Conservation (phyloP, 2,113 vertebrate genomes). For the Natator depressus region DNA sequence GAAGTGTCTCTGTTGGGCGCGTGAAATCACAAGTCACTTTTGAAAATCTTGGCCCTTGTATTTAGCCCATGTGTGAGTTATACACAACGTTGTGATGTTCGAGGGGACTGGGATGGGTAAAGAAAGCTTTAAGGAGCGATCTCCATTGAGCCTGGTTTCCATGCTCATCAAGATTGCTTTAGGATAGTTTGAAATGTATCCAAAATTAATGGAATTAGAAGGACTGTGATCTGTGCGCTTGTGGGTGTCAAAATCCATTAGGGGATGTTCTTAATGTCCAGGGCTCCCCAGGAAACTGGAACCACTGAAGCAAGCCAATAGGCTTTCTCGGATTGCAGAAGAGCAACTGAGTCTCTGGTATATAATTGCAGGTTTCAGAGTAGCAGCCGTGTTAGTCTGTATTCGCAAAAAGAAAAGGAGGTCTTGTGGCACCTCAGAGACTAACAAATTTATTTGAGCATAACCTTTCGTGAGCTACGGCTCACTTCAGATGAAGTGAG, state of each 20-base stretch:
- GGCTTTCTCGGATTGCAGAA: neutral
- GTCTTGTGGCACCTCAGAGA: no score
- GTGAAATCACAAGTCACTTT: conserved; percentile 36
- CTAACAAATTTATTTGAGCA: no score
- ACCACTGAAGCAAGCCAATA: neutral
- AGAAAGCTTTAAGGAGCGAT: neutral
- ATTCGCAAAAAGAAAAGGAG: no score
- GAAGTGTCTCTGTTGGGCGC: conserved; percentile 38
- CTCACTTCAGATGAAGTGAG: no score
- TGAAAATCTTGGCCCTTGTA: neutral
- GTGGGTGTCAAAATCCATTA: neutral
- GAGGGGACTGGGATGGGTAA: neutral
- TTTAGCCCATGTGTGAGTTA: neutral
- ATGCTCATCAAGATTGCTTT: fast-evolving
- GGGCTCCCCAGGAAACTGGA: neutral
- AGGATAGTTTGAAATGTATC: neutral
- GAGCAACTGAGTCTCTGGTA: neutral
- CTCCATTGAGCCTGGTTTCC: neutral
- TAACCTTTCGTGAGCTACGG: no score
- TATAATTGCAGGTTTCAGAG: neutral
- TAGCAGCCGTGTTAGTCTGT: no score
- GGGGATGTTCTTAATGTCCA: neutral
- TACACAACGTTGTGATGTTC: neutral
- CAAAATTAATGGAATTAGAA: neutral
- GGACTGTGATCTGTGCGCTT: neutral